These are phyloP conservation scores for Sericinus montela DNA, from an alignment of 2,888 invertebrate genomes.

Conservation along the genomic window DNA sequence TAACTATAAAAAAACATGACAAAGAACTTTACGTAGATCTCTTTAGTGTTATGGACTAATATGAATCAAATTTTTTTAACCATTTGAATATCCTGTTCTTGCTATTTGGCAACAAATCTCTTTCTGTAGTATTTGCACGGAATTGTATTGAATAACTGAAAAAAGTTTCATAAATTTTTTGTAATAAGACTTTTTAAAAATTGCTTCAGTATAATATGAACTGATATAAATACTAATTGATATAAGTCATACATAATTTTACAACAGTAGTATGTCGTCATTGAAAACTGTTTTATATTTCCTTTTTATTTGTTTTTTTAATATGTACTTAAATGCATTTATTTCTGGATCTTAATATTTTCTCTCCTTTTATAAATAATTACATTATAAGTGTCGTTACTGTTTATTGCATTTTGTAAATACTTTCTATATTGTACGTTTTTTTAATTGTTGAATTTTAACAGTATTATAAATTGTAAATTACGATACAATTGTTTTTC, in stretches of 20 bases:
- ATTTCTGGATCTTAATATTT: constrained; percentile 25
- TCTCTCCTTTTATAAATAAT: constrained; percentile 26
- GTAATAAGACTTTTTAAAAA: constrained; percentile 1
- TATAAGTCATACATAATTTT: constrained; percentile 12
- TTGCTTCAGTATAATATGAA: constrained; percentile 1
- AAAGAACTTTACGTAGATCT: constrained; percentile 34
- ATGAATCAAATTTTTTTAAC: constrained; percentile 12
- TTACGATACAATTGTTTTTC: constrained; percentile 23
- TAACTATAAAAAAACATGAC: constrained; percentile 22
- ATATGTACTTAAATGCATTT: constrained; percentile 39
- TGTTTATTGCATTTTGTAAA: constrained; percentile 54
- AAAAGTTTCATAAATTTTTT: constrained; percentile 11
- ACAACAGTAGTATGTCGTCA: constrained; percentile 1
- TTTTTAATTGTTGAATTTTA: constrained; percentile 75
- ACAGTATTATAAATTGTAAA: constrained; percentile 69
- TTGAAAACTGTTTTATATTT: constrained; percentile 11
- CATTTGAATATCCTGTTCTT: constrained; percentile 12
- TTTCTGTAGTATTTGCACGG: constrained; percentile 9
- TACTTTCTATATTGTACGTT: constrained; percentile 61
- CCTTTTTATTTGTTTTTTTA: constrained; percentile 22
- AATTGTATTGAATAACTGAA: not conserved
- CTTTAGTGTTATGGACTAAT: constrained; percentile 28
- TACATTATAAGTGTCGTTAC: constrained; percentile 31
- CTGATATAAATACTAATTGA: constrained; percentile 1
- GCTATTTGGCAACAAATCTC: constrained; percentile 6